These are phyloP conservation scores for Anoplophora glabripennis DNA, from an alignment of 1,140 invertebrate species.

Conservation along the genomic window DNA sequence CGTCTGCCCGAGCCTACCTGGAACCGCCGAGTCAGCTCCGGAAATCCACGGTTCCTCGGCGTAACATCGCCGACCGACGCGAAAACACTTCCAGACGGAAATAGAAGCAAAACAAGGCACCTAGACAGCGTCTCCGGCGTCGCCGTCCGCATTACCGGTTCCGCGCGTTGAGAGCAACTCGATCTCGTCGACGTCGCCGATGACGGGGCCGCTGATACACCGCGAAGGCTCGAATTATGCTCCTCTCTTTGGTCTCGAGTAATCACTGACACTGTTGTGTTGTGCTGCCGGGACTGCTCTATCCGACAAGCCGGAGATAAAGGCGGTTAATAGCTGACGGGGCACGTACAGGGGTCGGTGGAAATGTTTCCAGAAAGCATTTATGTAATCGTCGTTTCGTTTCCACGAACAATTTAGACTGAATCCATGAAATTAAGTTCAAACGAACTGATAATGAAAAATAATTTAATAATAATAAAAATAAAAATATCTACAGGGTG, in stretches of 20 bases:
- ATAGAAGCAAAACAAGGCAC: constrained; percentile 4
- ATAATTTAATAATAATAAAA: no score
- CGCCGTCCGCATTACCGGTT: background rate
- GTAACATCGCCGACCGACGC: background rate
- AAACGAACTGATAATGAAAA: no score
- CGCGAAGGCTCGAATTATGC: constrained; percentile 4
- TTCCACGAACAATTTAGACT: no score
- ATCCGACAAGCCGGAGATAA: background rate
- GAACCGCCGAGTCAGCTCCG: no score
- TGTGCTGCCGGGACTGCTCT: background rate
- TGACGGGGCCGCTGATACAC: background rate
- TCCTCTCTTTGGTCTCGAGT: background rate
- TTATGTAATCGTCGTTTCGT: no score
- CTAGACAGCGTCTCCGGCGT: constrained; percentile 9
- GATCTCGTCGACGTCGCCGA: background rate
- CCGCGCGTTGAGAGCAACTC: background rate
- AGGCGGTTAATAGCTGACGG: background rate
- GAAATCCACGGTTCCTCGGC: no score
- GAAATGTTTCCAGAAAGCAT: background rate
- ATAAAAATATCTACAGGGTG: no score
- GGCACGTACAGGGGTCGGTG: background rate
- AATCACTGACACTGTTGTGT: background rate
- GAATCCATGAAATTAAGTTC: no score
- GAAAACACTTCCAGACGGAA: background rate
- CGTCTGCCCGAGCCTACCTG: no score